phyloP scores from a whole-genome alignment of 2,113 vertebrate species.

The Sander vitreus region DNA sequence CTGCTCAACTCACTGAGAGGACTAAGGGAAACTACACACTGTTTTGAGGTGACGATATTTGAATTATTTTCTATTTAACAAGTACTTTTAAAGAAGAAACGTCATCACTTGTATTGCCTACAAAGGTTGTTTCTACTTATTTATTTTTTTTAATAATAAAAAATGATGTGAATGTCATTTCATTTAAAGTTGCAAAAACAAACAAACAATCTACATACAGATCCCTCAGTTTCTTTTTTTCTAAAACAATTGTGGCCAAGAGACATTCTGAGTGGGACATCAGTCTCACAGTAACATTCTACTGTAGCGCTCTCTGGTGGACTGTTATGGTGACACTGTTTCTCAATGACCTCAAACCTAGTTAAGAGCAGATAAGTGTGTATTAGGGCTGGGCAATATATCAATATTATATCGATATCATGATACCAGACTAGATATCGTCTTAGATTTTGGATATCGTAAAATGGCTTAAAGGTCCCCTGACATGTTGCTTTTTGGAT shows the following conservation, averaged over 20 bases:
- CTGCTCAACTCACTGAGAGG: neutral
- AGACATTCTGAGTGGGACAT: neutral
- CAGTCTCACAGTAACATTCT: no score
- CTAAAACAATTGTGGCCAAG: neutral
- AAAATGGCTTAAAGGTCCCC: no score
- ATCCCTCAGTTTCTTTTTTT: neutral
- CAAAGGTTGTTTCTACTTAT: neutral
- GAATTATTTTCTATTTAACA: neutral
- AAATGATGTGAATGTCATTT: neutral
- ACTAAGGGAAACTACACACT: neutral
- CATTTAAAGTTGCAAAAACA: neutral
- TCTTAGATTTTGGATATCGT: no score
- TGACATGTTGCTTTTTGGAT: no score
- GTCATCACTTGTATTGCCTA: neutral
- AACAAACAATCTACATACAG: neutral
- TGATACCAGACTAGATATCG: no score
- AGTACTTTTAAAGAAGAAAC: neutral
- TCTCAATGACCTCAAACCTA: neutral
- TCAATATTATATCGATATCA: no score
- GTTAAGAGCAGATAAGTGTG: neutral
- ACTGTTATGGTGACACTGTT: neutral
- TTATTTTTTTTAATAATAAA: neutral
- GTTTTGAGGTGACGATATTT: no score
- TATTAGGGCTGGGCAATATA: no score
- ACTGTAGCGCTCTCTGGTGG: no score